These are phyloP conservation scores for Zoanthus gigantus DNA, from an alignment of 92 coral and sea anemone genomes.

Conservation along the genomic window DNA sequence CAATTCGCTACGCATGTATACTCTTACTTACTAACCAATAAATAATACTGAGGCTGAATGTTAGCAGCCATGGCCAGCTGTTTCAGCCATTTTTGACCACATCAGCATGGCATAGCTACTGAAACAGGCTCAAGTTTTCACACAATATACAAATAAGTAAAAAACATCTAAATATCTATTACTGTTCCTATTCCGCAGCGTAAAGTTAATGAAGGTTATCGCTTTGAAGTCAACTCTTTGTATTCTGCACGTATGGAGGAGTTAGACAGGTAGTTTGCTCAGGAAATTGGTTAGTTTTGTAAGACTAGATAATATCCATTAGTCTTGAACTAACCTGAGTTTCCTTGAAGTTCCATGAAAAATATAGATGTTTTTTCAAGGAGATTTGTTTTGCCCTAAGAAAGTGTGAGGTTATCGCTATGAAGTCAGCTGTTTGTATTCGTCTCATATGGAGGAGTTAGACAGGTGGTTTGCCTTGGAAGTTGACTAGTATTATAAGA, in stretches of 20 bases:
- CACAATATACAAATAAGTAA: too few species aligned
- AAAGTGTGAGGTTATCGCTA: too few species aligned
- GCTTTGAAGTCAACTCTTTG: conserved; percentile 26
- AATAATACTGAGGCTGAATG: too few species aligned
- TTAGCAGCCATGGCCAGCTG: too few species aligned
- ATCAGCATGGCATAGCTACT: too few species aligned
- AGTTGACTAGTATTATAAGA: neutral
- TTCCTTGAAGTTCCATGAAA: neutral
- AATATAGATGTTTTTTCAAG: neutral
- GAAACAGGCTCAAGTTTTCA: too few species aligned
- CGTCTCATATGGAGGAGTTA: neutral
- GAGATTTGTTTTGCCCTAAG: too few species aligned
- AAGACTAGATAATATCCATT: neutral
- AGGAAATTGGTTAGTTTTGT: neutral
- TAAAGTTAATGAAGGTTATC: conserved; percentile 8
- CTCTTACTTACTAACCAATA: too few species aligned
- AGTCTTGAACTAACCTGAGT: neutral
- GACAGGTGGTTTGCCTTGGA: neutral
- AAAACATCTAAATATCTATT: neutral
- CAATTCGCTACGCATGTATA: too few species aligned
- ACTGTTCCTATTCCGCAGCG: neutral
- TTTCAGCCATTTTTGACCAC: too few species aligned
- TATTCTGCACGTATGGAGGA: neutral
- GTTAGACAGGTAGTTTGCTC: conserved; percentile 14
- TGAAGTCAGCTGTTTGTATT: too few species aligned